A percentile compares a stretch with the other conserved stretches of the same genome.
phyloP scores from a whole-genome alignment of 64 coral and sea anemone species.

The Exaiptasia diaphana region DNA sequence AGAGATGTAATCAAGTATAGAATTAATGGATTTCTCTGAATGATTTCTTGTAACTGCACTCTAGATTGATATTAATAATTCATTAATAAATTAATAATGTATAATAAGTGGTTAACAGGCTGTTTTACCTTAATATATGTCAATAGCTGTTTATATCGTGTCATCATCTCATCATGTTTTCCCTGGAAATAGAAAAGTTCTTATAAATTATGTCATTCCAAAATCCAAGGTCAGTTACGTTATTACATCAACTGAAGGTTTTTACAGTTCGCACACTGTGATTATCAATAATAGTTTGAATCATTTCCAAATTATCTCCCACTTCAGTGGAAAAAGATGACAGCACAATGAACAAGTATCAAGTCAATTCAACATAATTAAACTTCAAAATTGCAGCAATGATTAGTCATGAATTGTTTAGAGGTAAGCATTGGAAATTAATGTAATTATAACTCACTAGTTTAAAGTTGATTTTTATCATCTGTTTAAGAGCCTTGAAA shows the following conservation, averaged over 20 bases:
- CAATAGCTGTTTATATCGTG: slow-evolving; percentile 80
- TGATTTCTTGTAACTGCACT: slow-evolving; percentile 98
- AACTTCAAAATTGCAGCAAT: too few species aligned
- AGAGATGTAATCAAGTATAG: slow-evolving; percentile 97
- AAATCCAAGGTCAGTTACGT: too few species aligned
- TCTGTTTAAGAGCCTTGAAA: slow-evolving; percentile 96
- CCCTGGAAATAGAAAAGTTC: slow-evolving; percentile 31
- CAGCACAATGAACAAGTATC: too few species aligned
- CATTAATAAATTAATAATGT: background rate
- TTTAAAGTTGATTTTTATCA: slow-evolving; percentile 99
- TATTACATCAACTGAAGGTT: too few species aligned
- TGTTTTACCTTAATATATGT: slow-evolving; percentile 99
- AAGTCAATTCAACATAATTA: too few species aligned
- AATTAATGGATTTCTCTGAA: slow-evolving; percentile 99
- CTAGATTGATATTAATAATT: slow-evolving; percentile 24
- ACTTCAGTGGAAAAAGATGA: too few species aligned
- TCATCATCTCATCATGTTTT: slow-evolving; percentile 97
- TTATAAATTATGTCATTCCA: too few species aligned
- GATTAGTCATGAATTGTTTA: too few species aligned
- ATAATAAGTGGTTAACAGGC: background rate
- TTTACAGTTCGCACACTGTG: too few species aligned
- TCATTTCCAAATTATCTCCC: too few species aligned
- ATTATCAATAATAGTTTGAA: too few species aligned
- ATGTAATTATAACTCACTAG: slow-evolving; percentile 36
- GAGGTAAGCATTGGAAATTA: too few species aligned